These are phyloP conservation scores for Eristalis tenax DNA, from an alignment of 2,888 invertebrate genomes.

Conservation along the genomic window DNA sequence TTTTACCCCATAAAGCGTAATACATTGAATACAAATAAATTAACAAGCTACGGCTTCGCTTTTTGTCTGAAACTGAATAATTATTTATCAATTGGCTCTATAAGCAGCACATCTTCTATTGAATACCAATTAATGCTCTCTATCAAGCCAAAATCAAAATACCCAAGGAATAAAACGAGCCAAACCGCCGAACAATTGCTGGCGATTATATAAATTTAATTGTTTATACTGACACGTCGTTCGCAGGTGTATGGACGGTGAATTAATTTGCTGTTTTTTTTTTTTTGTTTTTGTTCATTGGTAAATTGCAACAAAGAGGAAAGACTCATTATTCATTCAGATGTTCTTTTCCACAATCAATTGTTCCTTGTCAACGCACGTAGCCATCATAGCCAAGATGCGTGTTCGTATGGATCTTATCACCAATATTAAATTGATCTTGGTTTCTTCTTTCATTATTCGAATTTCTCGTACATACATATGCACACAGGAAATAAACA, in stretches of 20 bases:
- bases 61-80: not conserved
- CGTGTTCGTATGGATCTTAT: no score
- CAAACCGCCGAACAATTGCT: constrained; percentile 19
- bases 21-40: constrained; percentile 58
- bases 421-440: not conserved
- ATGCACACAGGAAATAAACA: no score
- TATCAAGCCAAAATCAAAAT: constrained; percentile 22
- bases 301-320: not conserved
- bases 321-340: not conserved
- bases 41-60: not conserved
- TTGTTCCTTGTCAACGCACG: not conserved
- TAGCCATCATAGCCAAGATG: not conserved
- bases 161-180: constrained; percentile 14
- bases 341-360: not conserved
- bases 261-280: constrained; percentile 12
- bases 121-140: constrained; percentile 54
- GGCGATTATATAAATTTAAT: constrained; percentile 32
- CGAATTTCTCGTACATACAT: no score
- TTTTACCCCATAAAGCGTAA: constrained; percentile 32
- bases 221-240: constrained; percentile 25
- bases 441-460: no score
- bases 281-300: not conserved
- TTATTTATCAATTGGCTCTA: constrained; percentile 40
- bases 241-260: constrained; percentile 17
- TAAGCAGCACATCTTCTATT: constrained; percentile 26